Conservation (phyloP, 1,140 invertebrate species). For the Rhopalosiphum padi region DNA sequence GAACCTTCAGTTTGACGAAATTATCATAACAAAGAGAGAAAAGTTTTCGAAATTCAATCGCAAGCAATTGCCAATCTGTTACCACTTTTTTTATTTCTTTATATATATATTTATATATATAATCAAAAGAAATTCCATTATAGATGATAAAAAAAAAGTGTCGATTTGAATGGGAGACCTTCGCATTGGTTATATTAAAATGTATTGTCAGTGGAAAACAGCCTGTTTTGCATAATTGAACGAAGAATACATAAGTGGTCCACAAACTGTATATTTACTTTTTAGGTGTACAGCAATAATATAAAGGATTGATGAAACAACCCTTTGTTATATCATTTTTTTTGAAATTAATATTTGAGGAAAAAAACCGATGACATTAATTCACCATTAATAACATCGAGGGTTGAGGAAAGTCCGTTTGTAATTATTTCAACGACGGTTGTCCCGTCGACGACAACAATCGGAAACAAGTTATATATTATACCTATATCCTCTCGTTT, state of each 20-base stretch:
- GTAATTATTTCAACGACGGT: neutral
- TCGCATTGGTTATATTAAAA: constrained; percentile 45
- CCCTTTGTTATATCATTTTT: neutral
- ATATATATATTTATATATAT: neutral
- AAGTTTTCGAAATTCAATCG: constrained; percentile 47
- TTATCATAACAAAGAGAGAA: constrained; percentile 48
- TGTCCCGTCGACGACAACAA: neutral
- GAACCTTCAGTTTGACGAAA: constrained; percentile 27
- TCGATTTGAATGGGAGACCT: constrained; percentile 40
- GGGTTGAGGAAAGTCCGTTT: neutral
- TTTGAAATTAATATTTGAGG: constrained; percentile 36
- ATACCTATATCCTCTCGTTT: neutral
- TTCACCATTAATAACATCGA: neutral
- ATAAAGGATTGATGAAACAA: neutral
- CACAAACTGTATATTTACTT: constrained; percentile 62
- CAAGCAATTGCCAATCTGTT: constrained; percentile 55
- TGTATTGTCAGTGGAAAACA: constrained; percentile 41
- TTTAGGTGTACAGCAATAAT: constrained; percentile 9
- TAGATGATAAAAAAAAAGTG: constrained; percentile 30
- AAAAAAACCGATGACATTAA: constrained; percentile 38
- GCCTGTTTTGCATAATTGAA: constrained; percentile 55
- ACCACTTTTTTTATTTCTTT: constrained; percentile 9
- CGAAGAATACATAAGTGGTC: constrained; percentile 51
- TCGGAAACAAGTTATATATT: neutral
- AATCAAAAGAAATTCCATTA: constrained; percentile 43